These are phyloP conservation scores for Zaprionus inermis DNA, from an alignment of 1,140 invertebrate genomes.

Conservation along the genomic window DNA sequence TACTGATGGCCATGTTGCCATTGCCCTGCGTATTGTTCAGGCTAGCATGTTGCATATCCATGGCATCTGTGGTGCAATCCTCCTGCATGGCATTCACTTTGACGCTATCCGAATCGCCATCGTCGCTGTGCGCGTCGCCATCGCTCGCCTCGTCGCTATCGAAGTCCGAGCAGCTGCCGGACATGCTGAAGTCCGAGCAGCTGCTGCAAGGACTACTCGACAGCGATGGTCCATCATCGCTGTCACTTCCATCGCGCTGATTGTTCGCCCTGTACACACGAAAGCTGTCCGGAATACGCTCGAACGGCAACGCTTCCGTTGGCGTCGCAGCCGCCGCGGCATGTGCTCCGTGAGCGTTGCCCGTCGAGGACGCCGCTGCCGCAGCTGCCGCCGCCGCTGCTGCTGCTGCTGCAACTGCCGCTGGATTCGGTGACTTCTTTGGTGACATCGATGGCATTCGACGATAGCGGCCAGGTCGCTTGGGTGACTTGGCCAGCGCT, in stretches of 20 bases:
- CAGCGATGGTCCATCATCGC: slow-evolving; percentile 75
- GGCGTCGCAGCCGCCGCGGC: slow-evolving; percentile 23
- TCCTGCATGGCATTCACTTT: slow-evolving; percentile 46
- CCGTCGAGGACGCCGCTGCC: slow-evolving; percentile 7
- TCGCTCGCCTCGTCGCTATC: slow-evolving; percentile 80
- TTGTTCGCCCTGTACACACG: slow-evolving; percentile 80
- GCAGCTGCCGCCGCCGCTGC: slow-evolving; percentile 16
- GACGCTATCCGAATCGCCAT: slow-evolving; percentile 58
- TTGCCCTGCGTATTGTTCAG: slow-evolving; percentile 56
- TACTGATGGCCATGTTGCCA: slow-evolving; percentile 69
- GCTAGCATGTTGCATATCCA: slow-evolving; percentile 63
- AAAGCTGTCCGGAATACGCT: slow-evolving; percentile 83
- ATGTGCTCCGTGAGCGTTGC: neutral
- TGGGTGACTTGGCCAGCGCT: slow-evolving; percentile 69
- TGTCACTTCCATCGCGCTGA: slow-evolving; percentile 76
- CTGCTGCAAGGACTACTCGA: slow-evolving; percentile 83
- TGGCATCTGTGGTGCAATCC: slow-evolving; percentile 69
- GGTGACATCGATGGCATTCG: slow-evolving; percentile 77
- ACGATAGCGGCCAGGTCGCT: slow-evolving; percentile 73
- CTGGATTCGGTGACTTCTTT: slow-evolving; percentile 80
- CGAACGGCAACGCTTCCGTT: slow-evolving; percentile 62
- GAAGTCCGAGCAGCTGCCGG: slow-evolving; percentile 78
- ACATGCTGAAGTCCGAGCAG: slow-evolving; percentile 78
- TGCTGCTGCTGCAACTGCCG: slow-evolving; percentile 24
- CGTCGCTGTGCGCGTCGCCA: slow-evolving; percentile 69